Percentiles rank a stretch among this genome's conserved stretches.
phyloP scores from a whole-genome alignment of 2,888 invertebrate species.

The Ectemnius continuus region DNA sequence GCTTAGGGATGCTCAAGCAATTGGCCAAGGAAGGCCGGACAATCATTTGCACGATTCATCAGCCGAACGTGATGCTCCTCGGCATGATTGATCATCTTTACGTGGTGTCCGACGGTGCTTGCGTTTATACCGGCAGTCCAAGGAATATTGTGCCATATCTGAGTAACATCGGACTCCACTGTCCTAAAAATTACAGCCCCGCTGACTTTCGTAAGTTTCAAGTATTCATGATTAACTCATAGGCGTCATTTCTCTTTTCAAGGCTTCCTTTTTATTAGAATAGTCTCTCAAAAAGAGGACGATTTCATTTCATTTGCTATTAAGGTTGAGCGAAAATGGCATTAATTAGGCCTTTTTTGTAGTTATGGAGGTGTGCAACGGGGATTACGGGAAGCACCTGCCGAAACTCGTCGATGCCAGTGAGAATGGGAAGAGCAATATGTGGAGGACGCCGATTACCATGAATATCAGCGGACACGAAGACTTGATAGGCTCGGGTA shows the following conservation, averaged over 20 bases:
- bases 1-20: conserved; percentile 88
- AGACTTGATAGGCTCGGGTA: conserved; percentile 79
- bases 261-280: too few relatives aligned
- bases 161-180: conserved; percentile 84
- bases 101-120: conserved; percentile 88
- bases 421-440: conserved; percentile 81
- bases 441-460: conserved; percentile 78
- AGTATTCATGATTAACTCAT: conserved; percentile 26
- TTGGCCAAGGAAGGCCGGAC: conserved; percentile 91
- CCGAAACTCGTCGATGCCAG: conserved; percentile 81
- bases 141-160: conserved; percentile 88
- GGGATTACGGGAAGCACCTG: conserved; percentile 85
- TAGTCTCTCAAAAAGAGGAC: too few relatives aligned
- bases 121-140: conserved; percentile 89
- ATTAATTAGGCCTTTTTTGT: conserved; percentile 44
- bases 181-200: conserved; percentile 94
- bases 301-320: too few relatives aligned
- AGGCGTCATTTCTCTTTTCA: not conserved
- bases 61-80: conserved; percentile 91
- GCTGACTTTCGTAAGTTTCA: conserved; percentile 89
- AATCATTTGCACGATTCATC: conserved; percentile 93
- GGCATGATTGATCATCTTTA: conserved; percentile 94
- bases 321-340: too few relatives aligned
- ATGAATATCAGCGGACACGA: conserved; percentile 64
- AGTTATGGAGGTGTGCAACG: conserved; percentile 91